Evolutionary conservation across 2,888 invertebrate species (phyloP), one percentile per base, ranked within the genome.

Genomic region (Brenthis ino): DNA sequence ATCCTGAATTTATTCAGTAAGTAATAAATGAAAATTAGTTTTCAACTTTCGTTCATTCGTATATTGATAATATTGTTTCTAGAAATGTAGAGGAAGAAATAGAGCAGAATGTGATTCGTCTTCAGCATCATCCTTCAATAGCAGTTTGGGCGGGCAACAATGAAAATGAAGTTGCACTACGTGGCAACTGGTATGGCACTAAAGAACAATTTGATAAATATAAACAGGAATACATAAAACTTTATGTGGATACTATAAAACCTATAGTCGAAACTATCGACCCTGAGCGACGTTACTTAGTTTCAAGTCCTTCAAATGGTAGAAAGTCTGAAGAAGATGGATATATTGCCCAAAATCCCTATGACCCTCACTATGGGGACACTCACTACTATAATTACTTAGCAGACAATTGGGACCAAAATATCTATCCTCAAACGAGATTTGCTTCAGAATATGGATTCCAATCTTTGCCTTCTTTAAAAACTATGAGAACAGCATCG

Each of bases 361-460:
- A 96, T 74, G 96, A 96, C 78, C 89, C 94, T 2, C 88, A 94
- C 61, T 99, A 96, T 83, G 99, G 99, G 57, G 99, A 99, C 85
- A 95, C 96, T 8, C 99, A 99, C 83, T 97, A 96, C 83, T 99
- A 99, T 86, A 96, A 97, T 78, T 98, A 99, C 80, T 65, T 95
- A 0, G 88, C 91, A 33, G 96, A 99, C 80, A 95, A 96, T 66
- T 99, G 98, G 98, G 92, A 96, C 78, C 93, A 95, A 61, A 94
- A 93, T 69, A 95, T 94, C 6, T 98, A 96, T 83, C 97, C 97
- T 0, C 94, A 94, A 14, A 95, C 98, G 0, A 94, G 99, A 77
- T 99, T 99, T 86, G 95, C 96, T 4, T 99, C 99, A 0, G 99
- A 99, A 86, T 99, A 98, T 82, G 99, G 99, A 0, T 96, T 97